phyloP scores from a whole-genome alignment of 2,888 invertebrate genomes.

The Trissolcus japonicus region DNA sequence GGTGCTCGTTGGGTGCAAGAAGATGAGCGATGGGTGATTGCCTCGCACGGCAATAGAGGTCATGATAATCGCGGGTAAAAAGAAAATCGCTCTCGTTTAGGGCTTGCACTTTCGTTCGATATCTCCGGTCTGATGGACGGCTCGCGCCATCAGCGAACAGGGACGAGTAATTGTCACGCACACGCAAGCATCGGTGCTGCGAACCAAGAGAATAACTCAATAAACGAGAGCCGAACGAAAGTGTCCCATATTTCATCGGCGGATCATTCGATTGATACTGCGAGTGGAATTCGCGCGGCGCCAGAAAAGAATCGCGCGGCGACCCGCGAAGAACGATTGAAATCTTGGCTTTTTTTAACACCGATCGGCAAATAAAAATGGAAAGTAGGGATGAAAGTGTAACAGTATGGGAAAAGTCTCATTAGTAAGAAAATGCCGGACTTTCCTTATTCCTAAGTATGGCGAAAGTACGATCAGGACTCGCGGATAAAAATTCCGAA shows the following conservation, averaged over 20 bases:
- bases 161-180: constrained; percentile 48
- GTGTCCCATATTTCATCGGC: constrained; percentile 55
- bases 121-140: constrained; percentile 48
- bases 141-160: constrained; percentile 29
- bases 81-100: constrained; percentile 57
- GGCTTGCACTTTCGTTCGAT: constrained; percentile 57
- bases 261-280: constrained; percentile 32
- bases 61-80: constrained; percentile 47
- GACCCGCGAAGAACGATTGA: background rate
- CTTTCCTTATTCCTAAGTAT: constrained; percentile 55
- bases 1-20: background rate
- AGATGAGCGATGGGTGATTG: constrained; percentile 13
- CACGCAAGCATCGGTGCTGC: constrained; percentile 16
- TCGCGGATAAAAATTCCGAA: constrained; percentile 41
- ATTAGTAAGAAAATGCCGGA: constrained; percentile 54
- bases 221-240: constrained; percentile 53
- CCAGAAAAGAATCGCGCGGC: too few species aligned
- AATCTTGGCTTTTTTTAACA: constrained; percentile 10
- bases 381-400: constrained; percentile 58
- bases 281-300: constrained; percentile 28
- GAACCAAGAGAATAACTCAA: constrained; percentile 39
- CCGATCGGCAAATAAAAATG: constrained; percentile 46
- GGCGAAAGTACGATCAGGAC: constrained; percentile 55
- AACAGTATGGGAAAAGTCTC: constrained; percentile 57
- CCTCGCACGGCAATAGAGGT: constrained; percentile 40